phyloP scores from a whole-genome alignment of 2,113 vertebrate species.

The Psittacus erithacus region DNA sequence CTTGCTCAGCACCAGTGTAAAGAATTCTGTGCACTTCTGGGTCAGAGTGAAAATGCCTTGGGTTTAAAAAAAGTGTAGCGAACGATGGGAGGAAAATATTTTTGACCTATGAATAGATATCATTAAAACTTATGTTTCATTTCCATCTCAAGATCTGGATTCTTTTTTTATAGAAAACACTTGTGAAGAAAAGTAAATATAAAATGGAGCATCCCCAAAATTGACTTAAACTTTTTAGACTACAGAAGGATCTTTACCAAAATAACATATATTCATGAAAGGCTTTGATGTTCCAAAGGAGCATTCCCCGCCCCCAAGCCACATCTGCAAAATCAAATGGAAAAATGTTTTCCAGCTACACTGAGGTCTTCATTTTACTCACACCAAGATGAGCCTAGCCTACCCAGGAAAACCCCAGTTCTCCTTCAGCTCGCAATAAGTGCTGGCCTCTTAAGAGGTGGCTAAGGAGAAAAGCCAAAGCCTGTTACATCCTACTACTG shows the following conservation, averaged over 20 bases:
- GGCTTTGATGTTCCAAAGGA: constrained; percentile 24
- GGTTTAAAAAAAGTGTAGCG: background rate
- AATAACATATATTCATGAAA: background rate
- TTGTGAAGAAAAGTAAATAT: background rate
- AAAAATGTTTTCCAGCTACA: constrained; percentile 6
- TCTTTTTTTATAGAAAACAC: background rate
- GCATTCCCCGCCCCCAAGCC: background rate
- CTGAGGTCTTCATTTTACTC: background rate
- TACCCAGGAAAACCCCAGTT: background rate
- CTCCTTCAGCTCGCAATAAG: background rate
- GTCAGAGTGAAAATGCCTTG: background rate
- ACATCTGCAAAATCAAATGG: background rate
- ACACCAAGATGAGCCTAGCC: background rate
- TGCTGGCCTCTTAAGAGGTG: background rate
- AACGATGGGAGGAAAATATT: background rate
- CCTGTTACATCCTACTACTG: background rate
- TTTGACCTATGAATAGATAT: background rate
- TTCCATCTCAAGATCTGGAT: background rate
- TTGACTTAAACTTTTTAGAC: background rate
- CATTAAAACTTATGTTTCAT: background rate
- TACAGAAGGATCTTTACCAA: background rate
- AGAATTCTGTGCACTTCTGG: background rate
- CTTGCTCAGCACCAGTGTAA: background rate
- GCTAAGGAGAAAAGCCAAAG: background rate
- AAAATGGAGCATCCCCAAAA: background rate